These are phyloP conservation scores for Saguinus imperator DNA, from an alignment of 2,113 vertebrate species.

Conservation along the genomic window DNA sequence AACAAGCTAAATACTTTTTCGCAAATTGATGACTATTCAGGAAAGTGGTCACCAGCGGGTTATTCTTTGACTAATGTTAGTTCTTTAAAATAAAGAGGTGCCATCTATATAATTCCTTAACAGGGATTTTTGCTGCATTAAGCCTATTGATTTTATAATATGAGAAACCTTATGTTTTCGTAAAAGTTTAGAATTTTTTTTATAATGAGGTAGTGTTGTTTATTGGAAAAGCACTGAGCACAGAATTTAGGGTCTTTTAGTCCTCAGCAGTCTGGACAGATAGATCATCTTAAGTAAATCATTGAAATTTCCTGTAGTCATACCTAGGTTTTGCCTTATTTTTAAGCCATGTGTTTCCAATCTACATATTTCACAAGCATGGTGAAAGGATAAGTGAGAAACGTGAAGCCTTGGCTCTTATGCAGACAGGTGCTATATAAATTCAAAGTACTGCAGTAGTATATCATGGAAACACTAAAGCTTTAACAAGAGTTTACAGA, in stretches of 20 bases:
- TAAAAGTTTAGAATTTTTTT: constrained; percentile 26
- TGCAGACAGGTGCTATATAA: constrained; percentile 61
- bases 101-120: neutral
- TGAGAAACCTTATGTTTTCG: constrained; percentile 27
- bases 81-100: constrained; percentile 20
- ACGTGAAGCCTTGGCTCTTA: constrained; percentile 25
- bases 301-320: neutral
- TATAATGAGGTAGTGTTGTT: neutral
- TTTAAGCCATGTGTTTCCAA: constrained; percentile 67
- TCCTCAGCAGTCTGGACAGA: constrained; percentile 12
- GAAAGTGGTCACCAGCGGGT: neutral
- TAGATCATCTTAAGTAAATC: constrained; percentile 48
- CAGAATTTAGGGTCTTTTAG: neutral
- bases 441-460: constrained; percentile 41
- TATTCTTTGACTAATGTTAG: neutral
- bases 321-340: constrained; percentile 58
- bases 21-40: neutral
- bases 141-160: neutral
- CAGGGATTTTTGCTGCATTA: neutral
- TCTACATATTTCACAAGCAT: constrained; percentile 49
- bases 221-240: neutral
- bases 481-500: constrained; percentile 28
- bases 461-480: neutral
- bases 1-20: constrained; percentile 7
- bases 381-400: constrained; percentile 60